Base-by-base conservation (phyloP, 2,113 vertebrate genomes). In the Zosterops borbonicus region DNA sequence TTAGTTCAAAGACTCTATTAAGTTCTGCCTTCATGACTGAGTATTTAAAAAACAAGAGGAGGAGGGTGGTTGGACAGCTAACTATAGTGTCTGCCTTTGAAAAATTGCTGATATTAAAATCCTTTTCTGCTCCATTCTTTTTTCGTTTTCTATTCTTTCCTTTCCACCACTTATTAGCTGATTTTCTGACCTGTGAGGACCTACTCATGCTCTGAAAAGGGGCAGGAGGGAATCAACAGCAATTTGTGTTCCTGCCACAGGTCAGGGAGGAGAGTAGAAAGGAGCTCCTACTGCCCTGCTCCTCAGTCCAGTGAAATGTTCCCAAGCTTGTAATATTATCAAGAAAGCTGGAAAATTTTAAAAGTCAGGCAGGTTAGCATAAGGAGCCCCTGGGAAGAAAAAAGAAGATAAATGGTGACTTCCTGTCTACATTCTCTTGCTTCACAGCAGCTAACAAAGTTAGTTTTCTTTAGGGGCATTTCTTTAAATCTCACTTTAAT, bases 401-500 rank as follows among this genome's bases (percentile, higher is more conserved):
- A 83, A 85, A 73, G 49, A 96, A 95, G 95, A 96, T 89, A 95
- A 96, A 95, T 64, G 42, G 76, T 73, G 56, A 28, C 39, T 94
- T 81, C 94, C 79, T 94, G 88, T 90, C 96, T 84, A 59, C 33
- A 60, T 80, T 70, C 93, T 63, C 55, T 90, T 95, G 83, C 74
- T 97, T 94, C 94, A 74, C 68, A 85, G 91, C 63, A 87, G 81
- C 85, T 94, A 95, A 71, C 44, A 24, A 90, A 97, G 80, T 86
- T 94, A 67, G 13, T 94, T 97, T 96, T 90, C 93, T 97, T 95
- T 64, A 89, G 92, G 92, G 95, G 35, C 70, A 93, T 47, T 78
- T 77, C 90, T 96, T 94, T 88, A 96, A 95, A 96, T 93, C 90
- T 94, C 68, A 75, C 74, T 97, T 95, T 94, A 33, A 77, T 96